Evolutionary conservation across 2,888 invertebrate species (phyloP), one percentile per base, ranked within the genome.

Genomic region (Crepidodera aurea): DNA sequence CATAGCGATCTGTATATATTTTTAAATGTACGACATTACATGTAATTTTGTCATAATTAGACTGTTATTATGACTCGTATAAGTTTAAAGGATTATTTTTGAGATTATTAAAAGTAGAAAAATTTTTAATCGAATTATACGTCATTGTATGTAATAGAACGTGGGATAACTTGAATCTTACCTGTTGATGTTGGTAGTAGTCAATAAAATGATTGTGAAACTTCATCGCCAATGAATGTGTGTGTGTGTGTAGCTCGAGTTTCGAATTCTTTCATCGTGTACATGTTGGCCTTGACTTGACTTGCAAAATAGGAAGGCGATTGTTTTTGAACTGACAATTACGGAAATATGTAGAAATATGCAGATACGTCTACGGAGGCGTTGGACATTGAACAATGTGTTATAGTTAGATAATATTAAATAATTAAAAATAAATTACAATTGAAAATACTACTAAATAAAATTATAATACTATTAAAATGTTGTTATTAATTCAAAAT

Each of bases 231-330:
- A 34, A 34, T 12, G 34, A 10, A 32, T 32, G 18, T 3, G 42
- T 42, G 18, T 18, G 12, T 6, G 42, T 16, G 10, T 16, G 42
- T n/a, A 42, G 10, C 42, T 42, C 18, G 42, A 22, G 25, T 44
- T 44, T 22, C 22, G 22, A 44, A 44, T 44, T 44, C 44, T 25
- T 44, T 44, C 22, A n/a, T n/a, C 12, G 42, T 15, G 12, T 19
- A 22, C 44, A 22, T 22, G 44, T 44, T 13, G 44, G 19, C 44
- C 44, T 44, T 44, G 44, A 44, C 44, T 44, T 22, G 44, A 22
- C 44, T 44, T 44, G 44, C 44, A 25, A 44, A 44, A 44, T 44
- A 44, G 44, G 44, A 44, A 44, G 44, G 44, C 44, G n/a, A 44
- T 44, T 44, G 44, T 44, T 44, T 44, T 22, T 13, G 44, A 44